Base-by-base conservation (phyloP, 2,113 vertebrate genomes). In the Solea solea region DNA sequence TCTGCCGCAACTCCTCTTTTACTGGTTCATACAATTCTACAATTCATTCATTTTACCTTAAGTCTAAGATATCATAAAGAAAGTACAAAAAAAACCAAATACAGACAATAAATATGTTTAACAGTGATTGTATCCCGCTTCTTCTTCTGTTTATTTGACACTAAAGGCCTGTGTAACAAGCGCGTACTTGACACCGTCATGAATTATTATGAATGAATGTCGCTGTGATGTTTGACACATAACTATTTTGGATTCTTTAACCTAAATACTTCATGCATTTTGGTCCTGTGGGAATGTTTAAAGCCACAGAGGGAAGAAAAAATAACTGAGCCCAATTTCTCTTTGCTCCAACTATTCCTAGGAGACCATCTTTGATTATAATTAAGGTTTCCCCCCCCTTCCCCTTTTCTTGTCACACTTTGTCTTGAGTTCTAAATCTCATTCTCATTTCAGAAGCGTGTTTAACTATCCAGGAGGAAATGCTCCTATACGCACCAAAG, bases 351-450 rank as follows among this genome's bases (percentile, higher is more conserved):
- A 39, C 42, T n/a, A 25, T 27, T 67, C 44, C 66, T 21, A 6
- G 39, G 59, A 72, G 74, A 44, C 11, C 48, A 64, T 44, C 28
- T 41, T 65, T 79, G 46, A 83, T 69, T 71, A 52, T 72, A 66
- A 69, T 73, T 68, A 12, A 51, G 72, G 9, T 64, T 28, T 71
- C 75, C 50, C 14, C 68, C 28, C 49, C 55, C 21, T 1, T 21
- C 21, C 21, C 21, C 21, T 21, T 21, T 21, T 52, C 41, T 11
- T 28, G 45, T 74, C 21, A 45, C n/a, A 9, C 74, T 79, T 58
- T 64, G 54, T 60, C 54, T 41, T 45, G 7, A 52, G 8, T 42
- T 78, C 25, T 74, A 81, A 70, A 64, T 76, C 87, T 69, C 67
- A 58, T 41, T 58, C 39, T 58, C 52, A 61, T 76, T 69, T 60